Evolutionary conservation across 2,113 vertebrate genomes (phyloP).

Genomic region (Guaruba guarouba): DNA sequence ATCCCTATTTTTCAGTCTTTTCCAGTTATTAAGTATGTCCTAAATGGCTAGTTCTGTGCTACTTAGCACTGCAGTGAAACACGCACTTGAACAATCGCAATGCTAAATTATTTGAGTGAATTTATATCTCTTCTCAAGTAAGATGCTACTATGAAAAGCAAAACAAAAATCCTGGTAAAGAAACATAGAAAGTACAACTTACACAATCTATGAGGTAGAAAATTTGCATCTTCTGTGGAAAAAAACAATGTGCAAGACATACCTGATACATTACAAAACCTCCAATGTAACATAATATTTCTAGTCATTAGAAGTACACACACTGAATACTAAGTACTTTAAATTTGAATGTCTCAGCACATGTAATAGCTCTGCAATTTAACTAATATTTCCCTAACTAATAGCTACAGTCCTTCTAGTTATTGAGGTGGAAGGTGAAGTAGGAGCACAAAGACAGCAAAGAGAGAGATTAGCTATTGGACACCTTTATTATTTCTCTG

Average conservation of each 20-base stretch:
- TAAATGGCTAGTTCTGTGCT: neutral
- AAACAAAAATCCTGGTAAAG: neutral
- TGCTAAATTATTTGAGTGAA: neutral
- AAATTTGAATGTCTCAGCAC: neutral
- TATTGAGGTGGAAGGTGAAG: conserved; percentile 44
- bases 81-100: neutral
- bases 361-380: conserved; percentile 17
- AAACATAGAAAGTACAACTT: neutral
- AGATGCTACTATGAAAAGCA: neutral
- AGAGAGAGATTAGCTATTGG: conserved; percentile 11
- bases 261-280: neutral
- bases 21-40: neutral
- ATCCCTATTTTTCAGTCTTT: neutral
- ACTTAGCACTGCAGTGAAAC: neutral
- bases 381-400: conserved; percentile 7
- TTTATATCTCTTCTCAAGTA: neutral
- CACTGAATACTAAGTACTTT: neutral
- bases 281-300: neutral
- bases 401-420: neutral
- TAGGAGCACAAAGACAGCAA: conserved; percentile 5
- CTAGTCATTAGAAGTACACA: neutral
- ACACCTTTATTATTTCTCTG: conserved; percentile 45
- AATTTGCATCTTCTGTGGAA: neutral
- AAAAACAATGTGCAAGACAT: neutral
- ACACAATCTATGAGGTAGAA: neutral